Conservation (phyloP, 1,140 invertebrate genomes). For the Microplitis mediator region DNA sequence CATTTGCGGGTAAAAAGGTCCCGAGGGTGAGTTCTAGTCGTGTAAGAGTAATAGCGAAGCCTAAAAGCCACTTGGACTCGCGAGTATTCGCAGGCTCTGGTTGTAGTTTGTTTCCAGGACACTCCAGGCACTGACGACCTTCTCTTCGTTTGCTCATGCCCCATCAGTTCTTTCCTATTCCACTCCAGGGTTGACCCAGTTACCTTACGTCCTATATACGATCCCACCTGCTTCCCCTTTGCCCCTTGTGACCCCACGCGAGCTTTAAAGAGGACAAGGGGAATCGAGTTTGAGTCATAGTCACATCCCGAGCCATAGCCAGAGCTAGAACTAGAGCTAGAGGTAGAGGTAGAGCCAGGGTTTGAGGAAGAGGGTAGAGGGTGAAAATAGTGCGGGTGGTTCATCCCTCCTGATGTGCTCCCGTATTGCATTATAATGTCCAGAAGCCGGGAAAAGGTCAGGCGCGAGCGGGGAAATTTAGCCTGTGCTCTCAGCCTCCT, state of each 20-base stretch:
- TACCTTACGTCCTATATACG: constrained; percentile 32
- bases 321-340: too few species aligned
- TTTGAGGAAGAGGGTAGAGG: too few species aligned
- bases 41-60: too few species aligned
- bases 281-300: too few species aligned
- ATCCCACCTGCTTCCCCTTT: background rate
- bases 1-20: too few species aligned
- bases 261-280: background rate
- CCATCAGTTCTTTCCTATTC: constrained; percentile 20
- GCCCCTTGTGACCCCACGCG: background rate
- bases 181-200: constrained; percentile 45
- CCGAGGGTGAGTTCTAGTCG: too few species aligned
- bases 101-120: constrained; percentile 19
- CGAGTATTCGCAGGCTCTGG: background rate
- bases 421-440: constrained; percentile 25
- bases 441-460: constrained; percentile 32
- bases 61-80: too few species aligned
- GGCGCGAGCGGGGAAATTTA: constrained; percentile 11
- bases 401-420: constrained; percentile 11
- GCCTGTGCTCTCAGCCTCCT: constrained; percentile 8
- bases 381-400: background rate
- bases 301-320: background rate
- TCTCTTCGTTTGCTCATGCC: background rate
- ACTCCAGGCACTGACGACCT: constrained; percentile 27
- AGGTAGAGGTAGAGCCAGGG: too few species aligned